phyloP scores from a whole-genome alignment of 2,113 vertebrate species.

The Hippopotamus amphibius region DNA sequence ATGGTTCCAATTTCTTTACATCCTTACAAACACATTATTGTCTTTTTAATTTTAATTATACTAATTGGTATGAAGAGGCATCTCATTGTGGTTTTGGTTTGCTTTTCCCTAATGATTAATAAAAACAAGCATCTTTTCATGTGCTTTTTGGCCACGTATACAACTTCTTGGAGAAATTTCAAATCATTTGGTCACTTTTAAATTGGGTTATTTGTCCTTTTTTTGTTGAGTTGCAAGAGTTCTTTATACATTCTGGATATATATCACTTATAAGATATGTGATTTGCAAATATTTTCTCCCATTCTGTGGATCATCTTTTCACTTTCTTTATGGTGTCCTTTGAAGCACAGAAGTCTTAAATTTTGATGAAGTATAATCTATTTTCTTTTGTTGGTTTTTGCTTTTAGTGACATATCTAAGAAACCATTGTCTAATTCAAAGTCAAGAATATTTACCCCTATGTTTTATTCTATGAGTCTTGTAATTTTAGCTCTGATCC shows the following conservation, averaged over 20 bases:
- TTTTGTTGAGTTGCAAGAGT: neutral
- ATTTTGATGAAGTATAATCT: neutral
- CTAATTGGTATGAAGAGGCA: neutral
- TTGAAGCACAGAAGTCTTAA: neutral
- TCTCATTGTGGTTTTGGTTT: neutral
- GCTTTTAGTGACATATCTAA: neutral
- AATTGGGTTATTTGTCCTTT: neutral
- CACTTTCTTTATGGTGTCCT: neutral
- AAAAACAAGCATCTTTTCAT: neutral
- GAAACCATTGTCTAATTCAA: neutral
- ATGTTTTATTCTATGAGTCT: neutral
- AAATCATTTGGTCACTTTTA: neutral
- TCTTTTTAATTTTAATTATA: neutral
- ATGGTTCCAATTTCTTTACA: neutral
- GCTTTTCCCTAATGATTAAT: neutral
- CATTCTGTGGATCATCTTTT: neutral
- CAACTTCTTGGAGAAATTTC: neutral
- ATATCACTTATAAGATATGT: neutral
- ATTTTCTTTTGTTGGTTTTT: neutral
- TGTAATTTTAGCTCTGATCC: neutral
- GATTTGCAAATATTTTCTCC: slow-evolving; percentile 19
- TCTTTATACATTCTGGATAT: neutral
- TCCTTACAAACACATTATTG: neutral
- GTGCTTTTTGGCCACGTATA: neutral
- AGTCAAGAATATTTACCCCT: neutral